A percentile compares a stretch with the other conserved stretches of the same genome.
Conservation (phyloP, 2,797 vertebrate species). For the Sternotherus odoratus region DNA sequence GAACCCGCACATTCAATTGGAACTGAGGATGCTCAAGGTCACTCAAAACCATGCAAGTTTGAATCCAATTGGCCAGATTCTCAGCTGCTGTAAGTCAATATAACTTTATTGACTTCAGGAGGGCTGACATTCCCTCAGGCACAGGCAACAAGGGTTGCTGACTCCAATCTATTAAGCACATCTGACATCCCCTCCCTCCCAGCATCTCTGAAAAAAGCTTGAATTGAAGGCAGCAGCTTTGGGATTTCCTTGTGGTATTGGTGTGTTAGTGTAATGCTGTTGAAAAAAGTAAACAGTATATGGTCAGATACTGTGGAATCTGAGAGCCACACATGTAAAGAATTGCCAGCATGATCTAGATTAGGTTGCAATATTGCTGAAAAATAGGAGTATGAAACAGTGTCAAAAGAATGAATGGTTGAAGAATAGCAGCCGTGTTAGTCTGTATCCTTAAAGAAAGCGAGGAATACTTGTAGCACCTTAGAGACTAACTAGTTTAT, state of each 20-base stretch:
- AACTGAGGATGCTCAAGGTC: neutral
- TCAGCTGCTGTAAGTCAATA: neutral
- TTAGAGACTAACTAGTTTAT: too few relatives aligned
- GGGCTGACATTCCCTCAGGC: neutral
- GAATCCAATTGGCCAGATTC: neutral
- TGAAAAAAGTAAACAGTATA: neutral
- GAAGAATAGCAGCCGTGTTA: too few relatives aligned
- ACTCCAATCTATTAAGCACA: neutral
- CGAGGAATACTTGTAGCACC: too few relatives aligned
- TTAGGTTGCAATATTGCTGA: neutral
- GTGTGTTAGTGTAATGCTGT: neutral
- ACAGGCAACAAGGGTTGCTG: neutral
- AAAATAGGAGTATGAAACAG: neutral
- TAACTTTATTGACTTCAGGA: neutral
- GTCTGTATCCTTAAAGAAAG: too few relatives aligned
- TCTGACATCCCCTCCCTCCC: slow-evolving; percentile 12
- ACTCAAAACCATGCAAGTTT: neutral
- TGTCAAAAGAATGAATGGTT: neutral
- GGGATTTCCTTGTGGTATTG: neutral
- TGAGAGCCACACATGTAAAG: neutral
- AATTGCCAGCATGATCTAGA: neutral
- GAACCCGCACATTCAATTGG: neutral
- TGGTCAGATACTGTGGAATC: neutral
- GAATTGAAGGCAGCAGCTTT: slow-evolving; percentile 10
- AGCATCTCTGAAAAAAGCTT: neutral